Evolutionary conservation across 2,113 vertebrate genomes (phyloP), one percentile per base, ranked within the genome.

Genomic region (Pagrus major): DNA sequence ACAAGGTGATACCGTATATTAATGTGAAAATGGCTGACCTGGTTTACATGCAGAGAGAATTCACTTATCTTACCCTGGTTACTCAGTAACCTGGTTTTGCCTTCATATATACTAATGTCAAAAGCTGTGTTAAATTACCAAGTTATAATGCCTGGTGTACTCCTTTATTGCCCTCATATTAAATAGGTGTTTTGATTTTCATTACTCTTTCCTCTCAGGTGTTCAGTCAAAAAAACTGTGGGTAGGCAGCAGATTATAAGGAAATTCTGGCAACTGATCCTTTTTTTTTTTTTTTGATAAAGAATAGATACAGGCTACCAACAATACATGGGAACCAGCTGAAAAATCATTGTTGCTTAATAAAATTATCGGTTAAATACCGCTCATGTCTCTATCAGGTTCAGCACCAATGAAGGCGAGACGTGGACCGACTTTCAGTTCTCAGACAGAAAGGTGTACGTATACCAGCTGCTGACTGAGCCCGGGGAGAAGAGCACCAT

Each of bases 321-420:
- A 9, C 33, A 39, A 16, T 4, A 25, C 2, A 25, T 11, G 33
- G 6, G 23, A 11, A 55, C 8, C 23, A 25, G 9, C 37, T 29
- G 18, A 16, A 21, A 29, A 47, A n/a, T 27, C 15, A 33, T 5
- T 31, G 35, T 42, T 31, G 5, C 44, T 29, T 61, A 1, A 6
- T 23, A 18, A 33, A 33, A 6, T 16, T 4, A 12, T 7, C 2
- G 10, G 6, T 51, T 27, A 5, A 33, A 33, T 25, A 27, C 27
- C 4, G 10, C 2, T 6, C 44, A 4, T 35, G 2, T 70, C 27
- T 2, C 47, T 16, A 3, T 31, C 93, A 96, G 98, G 82, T 99
- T 97, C 86, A 99, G 98, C 89, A 99, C 98, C 52, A 99, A 99
- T 0, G 98, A 99, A 90, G 98, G 98, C 1, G 97, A 99, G 89